A percentile compares a stretch with the other conserved stretches of the same genome.
phyloP scores from a whole-genome alignment of 2,113 vertebrate species.

The Myiagra hebetior region DNA sequence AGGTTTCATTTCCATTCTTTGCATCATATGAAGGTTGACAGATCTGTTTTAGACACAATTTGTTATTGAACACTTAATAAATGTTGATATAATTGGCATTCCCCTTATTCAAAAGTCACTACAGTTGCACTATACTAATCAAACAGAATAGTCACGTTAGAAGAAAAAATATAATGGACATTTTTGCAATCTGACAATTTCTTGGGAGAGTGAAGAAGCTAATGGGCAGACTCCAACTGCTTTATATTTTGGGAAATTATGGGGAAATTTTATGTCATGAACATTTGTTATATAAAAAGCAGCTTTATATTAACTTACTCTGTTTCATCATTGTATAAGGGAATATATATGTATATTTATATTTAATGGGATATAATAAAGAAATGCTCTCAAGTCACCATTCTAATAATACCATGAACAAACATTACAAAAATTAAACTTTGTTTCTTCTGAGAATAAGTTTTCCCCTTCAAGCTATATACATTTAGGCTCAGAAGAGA shows the following conservation, averaged over 20 bases:
- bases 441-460: not conserved
- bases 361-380: not conserved
- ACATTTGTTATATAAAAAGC: not conserved
- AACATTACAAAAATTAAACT: not conserved
- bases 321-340: not conserved
- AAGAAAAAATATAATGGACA: not conserved
- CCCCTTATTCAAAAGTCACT: not conserved
- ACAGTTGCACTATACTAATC: not conserved
- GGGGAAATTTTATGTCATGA: not conserved
- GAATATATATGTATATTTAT: not conserved
- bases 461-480: not conserved
- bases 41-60: not conserved
- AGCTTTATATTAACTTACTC: not conserved
- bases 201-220: not conserved
- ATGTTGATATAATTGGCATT: not conserved
- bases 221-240: rapidly evolving
- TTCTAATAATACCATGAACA: not conserved
- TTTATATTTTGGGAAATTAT: not conserved
- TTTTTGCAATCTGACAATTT: not conserved
- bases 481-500: not conserved
- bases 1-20: not conserved
- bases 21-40: not conserved
- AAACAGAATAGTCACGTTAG: not conserved
- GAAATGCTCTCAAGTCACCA: not conserved
- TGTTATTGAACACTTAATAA: not conserved